A percentile compares a stretch with the other conserved stretches of the same genome.
These are phyloP conservation scores for Delia radicum DNA, from an alignment of 1,140 invertebrate species.

Conservation along the genomic window DNA sequence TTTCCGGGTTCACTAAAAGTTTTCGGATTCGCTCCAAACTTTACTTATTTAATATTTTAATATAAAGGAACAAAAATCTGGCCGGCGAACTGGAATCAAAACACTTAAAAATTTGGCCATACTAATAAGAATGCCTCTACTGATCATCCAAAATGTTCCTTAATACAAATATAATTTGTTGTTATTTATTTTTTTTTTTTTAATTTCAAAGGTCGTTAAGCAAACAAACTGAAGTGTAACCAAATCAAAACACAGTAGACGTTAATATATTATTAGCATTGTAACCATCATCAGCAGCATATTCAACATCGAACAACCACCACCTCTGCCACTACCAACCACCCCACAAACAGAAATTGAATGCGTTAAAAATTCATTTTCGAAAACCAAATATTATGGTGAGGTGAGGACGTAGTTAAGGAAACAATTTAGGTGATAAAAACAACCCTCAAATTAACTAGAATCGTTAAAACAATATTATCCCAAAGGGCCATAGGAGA, in stretches of 20 bases:
- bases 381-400: background rate
- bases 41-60: too few species aligned
- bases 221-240: constrained; percentile 56
- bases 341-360: background rate
- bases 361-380: background rate
- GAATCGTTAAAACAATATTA: too few species aligned
- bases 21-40: too few species aligned
- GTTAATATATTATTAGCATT: background rate
- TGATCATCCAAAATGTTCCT: background rate
- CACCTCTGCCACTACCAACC: background rate
- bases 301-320: background rate
- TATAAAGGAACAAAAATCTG: too few species aligned
- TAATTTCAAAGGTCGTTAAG: constrained; percentile 56
- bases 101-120: too few species aligned
- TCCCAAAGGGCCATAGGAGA: background rate
- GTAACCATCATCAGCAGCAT: background rate
- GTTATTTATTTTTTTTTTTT: background rate
- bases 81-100: too few species aligned
- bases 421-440: background rate
- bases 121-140: too few species aligned
- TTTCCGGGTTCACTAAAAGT: too few species aligned
- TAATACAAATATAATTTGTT: background rate
- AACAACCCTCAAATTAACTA: background rate
- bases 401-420: background rate
- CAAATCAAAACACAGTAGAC: constrained; percentile 5